Base-by-base conservation (phyloP, 2,888 invertebrate genomes). In the Cheilosia urbana region DNA sequence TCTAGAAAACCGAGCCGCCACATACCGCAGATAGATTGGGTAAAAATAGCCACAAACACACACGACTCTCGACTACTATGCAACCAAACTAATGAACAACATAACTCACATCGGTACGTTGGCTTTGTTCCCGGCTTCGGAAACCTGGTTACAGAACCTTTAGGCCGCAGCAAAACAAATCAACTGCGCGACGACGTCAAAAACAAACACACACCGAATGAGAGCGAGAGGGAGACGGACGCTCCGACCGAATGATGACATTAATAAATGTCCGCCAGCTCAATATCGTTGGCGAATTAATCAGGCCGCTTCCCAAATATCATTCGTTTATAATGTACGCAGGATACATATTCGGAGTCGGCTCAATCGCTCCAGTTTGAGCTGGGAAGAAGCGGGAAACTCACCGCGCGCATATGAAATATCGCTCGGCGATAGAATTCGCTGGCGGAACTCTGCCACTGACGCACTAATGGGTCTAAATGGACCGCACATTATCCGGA, bases 251-350 rank as follows among this genome's bases (percentile, higher is more conserved):
- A 82, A 79, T 73, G 83, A 80, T 80, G 87, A 76, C 84, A 84
- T 83, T 87, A 87, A 87, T 84, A 87, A 84, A 87, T 87, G 75
- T 83, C 73, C 58, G 71, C 84, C 84, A 79, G 83, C 73, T 73
- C 72, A 83, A 83, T 78, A 80, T 80, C 84, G 80, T 76, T 68
- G 78, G 79, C 66, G 76, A 84, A 87, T 84, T 79, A 87, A 87
- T 84, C 84, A 80, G 63, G 37, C 69, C 62, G 45, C 47, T 65
- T 58, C 78, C 69, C 69, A 62, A 79, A 83, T 83, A 82, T 83
- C 82, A 79, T 58, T 78, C 87, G 78, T 65, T 77, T 78, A 76
- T 82, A 72, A 66, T 78, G 51, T 51, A 24, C 42, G 37, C 30
- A 21, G 7, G 30, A 27, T 13, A 37, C 37, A 37, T 53, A 47